Percentiles rank a stretch among this genome's conserved stretches.
Evolutionary conservation across 2,113 vertebrate species (phyloP).

Genomic region (Oncorhynchus kisutch): DNA sequence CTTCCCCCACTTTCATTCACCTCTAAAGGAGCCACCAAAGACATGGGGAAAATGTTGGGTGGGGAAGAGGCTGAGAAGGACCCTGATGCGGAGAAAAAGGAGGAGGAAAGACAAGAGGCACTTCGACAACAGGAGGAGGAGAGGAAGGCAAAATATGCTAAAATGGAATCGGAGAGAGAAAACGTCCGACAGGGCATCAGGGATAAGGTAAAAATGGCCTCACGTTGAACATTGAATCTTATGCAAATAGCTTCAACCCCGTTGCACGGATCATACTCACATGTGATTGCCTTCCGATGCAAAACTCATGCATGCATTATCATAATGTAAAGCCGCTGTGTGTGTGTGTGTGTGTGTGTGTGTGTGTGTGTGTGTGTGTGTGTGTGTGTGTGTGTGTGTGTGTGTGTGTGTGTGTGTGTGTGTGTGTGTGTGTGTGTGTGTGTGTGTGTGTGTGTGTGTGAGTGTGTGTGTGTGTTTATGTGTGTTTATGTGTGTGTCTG

Average conservation of each 20-base stretch:
- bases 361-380: background rate
- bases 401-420: background rate
- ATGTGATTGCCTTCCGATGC: background rate
- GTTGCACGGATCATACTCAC: background rate
- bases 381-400: background rate
- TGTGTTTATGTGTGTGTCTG: background rate
- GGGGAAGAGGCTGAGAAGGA: conserved; percentile 67
- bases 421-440: conserved; percentile 3
- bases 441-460: background rate
- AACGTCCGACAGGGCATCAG: conserved; percentile 88
- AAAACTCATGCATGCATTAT: background rate
- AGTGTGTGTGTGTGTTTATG: background rate
- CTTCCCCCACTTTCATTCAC: background rate
- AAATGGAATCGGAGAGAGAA: conserved; percentile 92
- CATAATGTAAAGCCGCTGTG: conserved; percentile 6
- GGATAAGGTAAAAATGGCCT: conserved; percentile 81
- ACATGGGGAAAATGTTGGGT: conserved; percentile 74
- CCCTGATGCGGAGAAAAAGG: conserved; percentile 88
- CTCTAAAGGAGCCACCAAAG: conserved; percentile 79
- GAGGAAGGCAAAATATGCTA: conserved; percentile 89
- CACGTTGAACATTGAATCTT: background rate
- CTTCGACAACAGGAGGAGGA: conserved; percentile 90
- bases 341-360: background rate
- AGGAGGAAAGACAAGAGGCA: conserved; percentile 89
- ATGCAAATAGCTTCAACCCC: background rate